Conservation (phyloP, 2,113 vertebrate genomes). For the Egretta garzetta region DNA sequence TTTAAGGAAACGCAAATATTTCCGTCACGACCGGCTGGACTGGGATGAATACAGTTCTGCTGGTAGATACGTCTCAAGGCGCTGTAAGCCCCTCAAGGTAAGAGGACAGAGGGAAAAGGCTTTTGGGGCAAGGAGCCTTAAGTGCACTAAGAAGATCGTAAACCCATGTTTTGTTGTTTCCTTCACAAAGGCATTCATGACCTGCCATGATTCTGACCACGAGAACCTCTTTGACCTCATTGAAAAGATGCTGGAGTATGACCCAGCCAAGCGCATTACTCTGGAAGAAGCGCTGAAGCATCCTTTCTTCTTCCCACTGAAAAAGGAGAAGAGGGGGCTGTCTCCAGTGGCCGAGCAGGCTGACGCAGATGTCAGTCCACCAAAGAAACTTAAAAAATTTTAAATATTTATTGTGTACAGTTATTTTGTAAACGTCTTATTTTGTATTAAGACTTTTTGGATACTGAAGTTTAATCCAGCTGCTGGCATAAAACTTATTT, state of each 20-base stretch:
- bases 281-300: constrained; percentile 83
- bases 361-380: constrained; percentile 76
- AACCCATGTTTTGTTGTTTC: neutral
- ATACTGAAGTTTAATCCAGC: neutral
- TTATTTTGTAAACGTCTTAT: constrained; percentile 44
- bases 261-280: constrained; percentile 81
- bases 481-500: constrained; percentile 34
- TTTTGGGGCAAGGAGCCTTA: neutral
- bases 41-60: constrained; percentile 84
- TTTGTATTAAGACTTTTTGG: constrained; percentile 40
- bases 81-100: constrained; percentile 87
- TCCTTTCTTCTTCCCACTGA: constrained; percentile 77
- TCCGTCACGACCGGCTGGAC: constrained; percentile 77
- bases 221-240: constrained; percentile 86
- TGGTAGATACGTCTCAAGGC: constrained; percentile 84
- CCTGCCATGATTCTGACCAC: constrained; percentile 79
- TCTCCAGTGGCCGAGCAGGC: constrained; percentile 48
- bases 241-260: constrained; percentile 87
- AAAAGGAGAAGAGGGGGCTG: neutral
- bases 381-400: neutral
- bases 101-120: neutral
- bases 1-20: constrained; percentile 82
- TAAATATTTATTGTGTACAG: constrained; percentile 59
- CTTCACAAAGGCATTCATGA: constrained; percentile 81
- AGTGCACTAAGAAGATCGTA: accelerated